Conservation (phyloP, 2,113 vertebrate genomes). For the Grammomys surdaster region DNA sequence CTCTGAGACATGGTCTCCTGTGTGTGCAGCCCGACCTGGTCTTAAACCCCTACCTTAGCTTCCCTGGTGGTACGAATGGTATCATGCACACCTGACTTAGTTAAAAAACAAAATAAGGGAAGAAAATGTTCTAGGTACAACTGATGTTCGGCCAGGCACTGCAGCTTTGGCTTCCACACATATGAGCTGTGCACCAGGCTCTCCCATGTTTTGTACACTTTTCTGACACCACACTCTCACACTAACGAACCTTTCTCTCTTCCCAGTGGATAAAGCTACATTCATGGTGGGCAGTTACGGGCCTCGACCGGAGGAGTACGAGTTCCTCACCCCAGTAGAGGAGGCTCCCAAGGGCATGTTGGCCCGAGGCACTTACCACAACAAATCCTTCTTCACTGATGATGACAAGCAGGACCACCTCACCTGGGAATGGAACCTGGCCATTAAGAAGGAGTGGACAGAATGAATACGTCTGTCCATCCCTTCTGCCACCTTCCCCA, state of each 20-base stretch:
- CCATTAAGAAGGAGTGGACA: slow-evolving; percentile 92
- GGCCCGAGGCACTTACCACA: slow-evolving; percentile 89
- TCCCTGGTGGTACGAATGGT: not conserved
- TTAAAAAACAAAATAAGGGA: too few species aligned
- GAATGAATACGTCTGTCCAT: slow-evolving; percentile 82
- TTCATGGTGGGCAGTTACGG: slow-evolving; percentile 93
- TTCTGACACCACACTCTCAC: not conserved
- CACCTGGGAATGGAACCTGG: slow-evolving; percentile 92
- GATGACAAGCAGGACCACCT: slow-evolving; percentile 91
- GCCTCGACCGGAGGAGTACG: slow-evolving; percentile 89
- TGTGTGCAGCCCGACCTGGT: not conserved
- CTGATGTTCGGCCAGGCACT: not conserved
- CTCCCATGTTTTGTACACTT: not conserved
- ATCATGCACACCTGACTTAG: not conserved
- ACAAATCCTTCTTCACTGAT: slow-evolving; percentile 91
- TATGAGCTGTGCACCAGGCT: not conserved
- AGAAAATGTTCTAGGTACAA: not conserved
- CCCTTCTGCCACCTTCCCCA: slow-evolving; percentile 44
- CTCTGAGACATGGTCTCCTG: not conserved
- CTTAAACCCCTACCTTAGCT: not conserved
- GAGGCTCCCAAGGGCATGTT: slow-evolving; percentile 90
- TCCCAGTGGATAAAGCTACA: slow-evolving; percentile 89
- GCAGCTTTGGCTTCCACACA: not conserved
- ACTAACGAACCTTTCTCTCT: slow-evolving; percentile 64
- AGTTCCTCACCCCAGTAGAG: slow-evolving; percentile 89